phyloP scores from a whole-genome alignment of 2,113 vertebrate species.

The Oncorhynchus kisutch region DNA sequence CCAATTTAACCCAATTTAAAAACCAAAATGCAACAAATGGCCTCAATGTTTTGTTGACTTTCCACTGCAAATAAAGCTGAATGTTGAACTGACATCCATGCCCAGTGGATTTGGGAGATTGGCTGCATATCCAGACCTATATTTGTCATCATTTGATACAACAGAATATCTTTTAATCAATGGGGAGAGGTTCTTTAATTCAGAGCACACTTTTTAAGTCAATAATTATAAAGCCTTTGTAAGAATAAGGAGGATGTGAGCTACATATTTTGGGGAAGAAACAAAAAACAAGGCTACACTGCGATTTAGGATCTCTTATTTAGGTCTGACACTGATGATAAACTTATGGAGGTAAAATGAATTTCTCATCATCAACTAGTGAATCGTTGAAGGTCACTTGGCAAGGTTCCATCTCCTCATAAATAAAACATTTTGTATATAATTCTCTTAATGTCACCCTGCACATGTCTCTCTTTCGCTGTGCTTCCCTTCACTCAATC shows the following conservation, averaged over 20 bases:
- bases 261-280: neutral
- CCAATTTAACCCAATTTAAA: neutral
- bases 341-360: neutral
- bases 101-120: neutral
- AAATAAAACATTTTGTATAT: conserved; percentile 5
- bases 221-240: neutral
- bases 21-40: neutral
- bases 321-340: neutral
- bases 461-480: neutral
- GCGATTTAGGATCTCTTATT: neutral
- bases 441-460: conserved; percentile 32
- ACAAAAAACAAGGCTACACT: neutral
- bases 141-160: neutral
- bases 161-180: neutral
- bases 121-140: too few species aligned
- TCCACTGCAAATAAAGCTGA: neutral
- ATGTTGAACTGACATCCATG: neutral
- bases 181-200: neutral
- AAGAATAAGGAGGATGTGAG: neutral
- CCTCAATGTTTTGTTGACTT: neutral
- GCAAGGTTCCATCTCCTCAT: neutral
- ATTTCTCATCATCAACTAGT: neutral
- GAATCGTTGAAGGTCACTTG: neutral
- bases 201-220: neutral
- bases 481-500: neutral